phyloP scores from a whole-genome alignment of 2,797 vertebrate genomes.

The Meda fulgida region DNA sequence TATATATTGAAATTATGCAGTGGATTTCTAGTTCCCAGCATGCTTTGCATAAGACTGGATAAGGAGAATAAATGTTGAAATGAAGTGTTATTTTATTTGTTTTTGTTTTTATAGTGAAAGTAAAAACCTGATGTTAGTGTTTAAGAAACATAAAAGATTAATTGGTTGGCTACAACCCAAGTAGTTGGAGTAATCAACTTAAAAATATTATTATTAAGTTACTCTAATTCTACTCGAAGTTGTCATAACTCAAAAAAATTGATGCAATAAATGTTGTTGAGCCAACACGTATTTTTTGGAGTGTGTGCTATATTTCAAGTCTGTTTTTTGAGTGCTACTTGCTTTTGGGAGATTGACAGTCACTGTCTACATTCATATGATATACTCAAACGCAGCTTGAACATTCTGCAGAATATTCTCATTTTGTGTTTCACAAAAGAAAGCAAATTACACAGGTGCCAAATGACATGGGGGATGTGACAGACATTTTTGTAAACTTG shows the following conservation, averaged over 20 bases:
- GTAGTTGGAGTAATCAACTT: too few relatives aligned
- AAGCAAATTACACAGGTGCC: neutral
- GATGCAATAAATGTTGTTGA: too few relatives aligned
- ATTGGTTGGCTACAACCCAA: too few relatives aligned
- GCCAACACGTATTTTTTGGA: too few relatives aligned
- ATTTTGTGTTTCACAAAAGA: slow-evolving; percentile 2
- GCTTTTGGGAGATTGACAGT: neutral
- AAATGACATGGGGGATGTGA: neutral
- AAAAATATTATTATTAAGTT: too few relatives aligned
- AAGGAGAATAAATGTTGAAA: neutral
- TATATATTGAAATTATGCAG: neutral
- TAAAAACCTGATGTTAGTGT: neutral
- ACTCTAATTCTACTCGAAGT: too few relatives aligned
- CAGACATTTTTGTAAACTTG: neutral
- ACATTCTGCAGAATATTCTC: neutral
- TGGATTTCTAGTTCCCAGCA: neutral
- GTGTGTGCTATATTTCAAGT: neutral
- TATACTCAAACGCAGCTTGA: neutral
- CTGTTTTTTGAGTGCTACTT: neutral
- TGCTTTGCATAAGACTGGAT: neutral
- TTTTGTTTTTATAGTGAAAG: neutral
- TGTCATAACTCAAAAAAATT: too few relatives aligned
- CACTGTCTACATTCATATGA: neutral
- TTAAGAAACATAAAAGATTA: neutral
- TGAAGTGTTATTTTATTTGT: neutral